These are phyloP conservation scores for Meleagris gallopavo DNA, from an alignment of 2,113 vertebrate genomes.

Conservation along the genomic window DNA sequence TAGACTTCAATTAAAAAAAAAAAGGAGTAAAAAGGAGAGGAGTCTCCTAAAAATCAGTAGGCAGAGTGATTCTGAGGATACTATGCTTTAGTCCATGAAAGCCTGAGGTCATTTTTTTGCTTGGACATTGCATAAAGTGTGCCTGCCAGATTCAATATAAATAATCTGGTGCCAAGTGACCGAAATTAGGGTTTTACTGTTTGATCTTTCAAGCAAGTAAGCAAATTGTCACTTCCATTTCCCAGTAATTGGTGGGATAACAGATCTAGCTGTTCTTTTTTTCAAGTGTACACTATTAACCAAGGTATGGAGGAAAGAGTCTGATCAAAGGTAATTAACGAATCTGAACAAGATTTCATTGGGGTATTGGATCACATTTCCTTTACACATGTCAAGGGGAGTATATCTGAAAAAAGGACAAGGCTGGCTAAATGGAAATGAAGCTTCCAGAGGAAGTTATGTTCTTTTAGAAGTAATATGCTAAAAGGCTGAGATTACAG, in stretches of 20 bases:
- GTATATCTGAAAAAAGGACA: slow-evolving; percentile 29
- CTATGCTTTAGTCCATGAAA: slow-evolving; percentile 3
- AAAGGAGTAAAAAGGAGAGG: background rate
- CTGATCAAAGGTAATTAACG: slow-evolving; percentile 61
- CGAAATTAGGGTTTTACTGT: slow-evolving; percentile 60
- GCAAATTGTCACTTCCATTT: slow-evolving; percentile 74
- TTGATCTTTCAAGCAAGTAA: slow-evolving; percentile 73
- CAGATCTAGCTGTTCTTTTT: slow-evolving; percentile 46
- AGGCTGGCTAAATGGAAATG: slow-evolving; percentile 53
- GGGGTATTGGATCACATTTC: slow-evolving; percentile 43
- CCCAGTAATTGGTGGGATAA: slow-evolving; percentile 63
- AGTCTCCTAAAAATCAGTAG: background rate
- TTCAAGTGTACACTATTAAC: slow-evolving; percentile 29
- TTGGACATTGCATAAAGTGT: slow-evolving; percentile 24
- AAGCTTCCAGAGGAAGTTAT: slow-evolving; percentile 42
- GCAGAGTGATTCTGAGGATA: background rate
- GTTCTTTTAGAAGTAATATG: slow-evolving; percentile 48
- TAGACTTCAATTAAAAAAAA: background rate
- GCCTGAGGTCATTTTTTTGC: slow-evolving; percentile 54
- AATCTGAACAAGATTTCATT: slow-evolving; percentile 50
- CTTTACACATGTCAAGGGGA: slow-evolving; percentile 52
- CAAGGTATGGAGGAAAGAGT: slow-evolving; percentile 7
- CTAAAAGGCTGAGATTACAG: slow-evolving; percentile 57
- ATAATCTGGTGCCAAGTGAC: slow-evolving; percentile 45
- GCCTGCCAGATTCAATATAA: slow-evolving; percentile 71